A percentile compares a stretch with the other conserved stretches of the same genome.
Conservation (phyloP, 2,888 invertebrate species). For the Volucella inflata region DNA sequence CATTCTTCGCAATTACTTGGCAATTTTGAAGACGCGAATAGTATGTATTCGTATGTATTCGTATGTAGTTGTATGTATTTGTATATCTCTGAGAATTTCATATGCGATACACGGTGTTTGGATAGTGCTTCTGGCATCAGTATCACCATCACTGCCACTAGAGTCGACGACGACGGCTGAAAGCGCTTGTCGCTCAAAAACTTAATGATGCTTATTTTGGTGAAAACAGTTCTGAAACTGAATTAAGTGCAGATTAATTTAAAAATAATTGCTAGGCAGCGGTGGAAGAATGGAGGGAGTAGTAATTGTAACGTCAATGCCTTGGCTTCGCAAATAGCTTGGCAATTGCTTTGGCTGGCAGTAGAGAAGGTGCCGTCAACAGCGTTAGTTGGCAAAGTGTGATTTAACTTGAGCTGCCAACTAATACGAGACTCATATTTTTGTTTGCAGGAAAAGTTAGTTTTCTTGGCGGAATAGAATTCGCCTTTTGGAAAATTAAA, state of each 20-base stretch:
- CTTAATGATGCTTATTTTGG: conserved; percentile 69
- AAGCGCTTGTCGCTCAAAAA: conserved; percentile 69
- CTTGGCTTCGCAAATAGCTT: no score
- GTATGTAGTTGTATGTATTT: neutral
- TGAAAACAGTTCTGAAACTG: conserved; percentile 54
- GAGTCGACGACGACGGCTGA: conserved; percentile 38
- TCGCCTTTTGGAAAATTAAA: no score
- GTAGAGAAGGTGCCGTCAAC: neutral
- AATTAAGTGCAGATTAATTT: conserved; percentile 64
- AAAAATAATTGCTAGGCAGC: conserved; percentile 37
- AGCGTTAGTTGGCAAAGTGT: conserved; percentile 4
- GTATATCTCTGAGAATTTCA: no score
- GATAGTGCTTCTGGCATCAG: conserved; percentile 17
- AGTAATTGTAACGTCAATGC: neutral
- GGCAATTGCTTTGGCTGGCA: neutral
- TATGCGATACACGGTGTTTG: neutral
- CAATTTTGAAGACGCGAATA: conserved; percentile 45
- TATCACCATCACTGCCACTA: neutral
- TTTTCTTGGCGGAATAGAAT: no score
- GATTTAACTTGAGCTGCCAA: conserved; percentile 30
- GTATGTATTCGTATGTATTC: conserved; percentile 12
- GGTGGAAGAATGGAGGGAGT: neutral
- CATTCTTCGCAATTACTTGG: conserved; percentile 65
- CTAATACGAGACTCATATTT: conserved; percentile 5
- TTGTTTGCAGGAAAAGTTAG: neutral